These are phyloP conservation scores for Thyatira batis DNA, from an alignment of 2,888 invertebrate species.

Conservation along the genomic window DNA sequence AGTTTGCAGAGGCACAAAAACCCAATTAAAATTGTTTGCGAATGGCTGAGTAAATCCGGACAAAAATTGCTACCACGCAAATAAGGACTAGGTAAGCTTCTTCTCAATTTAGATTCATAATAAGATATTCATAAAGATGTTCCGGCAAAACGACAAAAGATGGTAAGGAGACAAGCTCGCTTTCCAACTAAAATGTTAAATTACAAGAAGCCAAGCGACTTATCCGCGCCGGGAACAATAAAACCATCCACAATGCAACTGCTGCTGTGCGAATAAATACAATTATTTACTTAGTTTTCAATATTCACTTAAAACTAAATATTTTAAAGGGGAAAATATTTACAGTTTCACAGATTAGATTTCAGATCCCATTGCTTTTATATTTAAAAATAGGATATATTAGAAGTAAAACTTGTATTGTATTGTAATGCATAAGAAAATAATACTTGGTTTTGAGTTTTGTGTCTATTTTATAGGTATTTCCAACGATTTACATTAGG, in stretches of 20 bases:
- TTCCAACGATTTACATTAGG: no score
- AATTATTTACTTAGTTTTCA: neutral
- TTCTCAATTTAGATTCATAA: slow-evolving; percentile 73
- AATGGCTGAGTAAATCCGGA: slow-evolving; percentile 69
- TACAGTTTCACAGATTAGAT: no score
- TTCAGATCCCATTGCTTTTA: no score
- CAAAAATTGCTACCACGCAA: slow-evolving; percentile 69
- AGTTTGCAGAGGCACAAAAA: slow-evolving; percentile 70
- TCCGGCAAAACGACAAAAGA: slow-evolving; percentile 60
- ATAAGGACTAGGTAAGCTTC: slow-evolving; percentile 72
- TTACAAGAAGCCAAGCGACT: slow-evolving; percentile 52
- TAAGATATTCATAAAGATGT: slow-evolving; percentile 78
- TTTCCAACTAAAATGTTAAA: slow-evolving; percentile 62
- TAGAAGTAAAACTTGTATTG: no score
- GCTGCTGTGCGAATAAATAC: slow-evolving; percentile 2
- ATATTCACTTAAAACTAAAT: neutral
- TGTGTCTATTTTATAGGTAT: neutral
- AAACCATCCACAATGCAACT: slow-evolving; percentile 26
- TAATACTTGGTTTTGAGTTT: neutral
- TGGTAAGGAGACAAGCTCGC: slow-evolving; percentile 44
- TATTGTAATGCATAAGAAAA: no score
- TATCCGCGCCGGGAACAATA: slow-evolving; percentile 39
- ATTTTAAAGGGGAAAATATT: no score
- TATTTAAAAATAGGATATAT: no score
- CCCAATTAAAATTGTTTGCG: slow-evolving; percentile 79